Base-by-base conservation (phyloP, 2,113 vertebrate genomes). In the Dicrurus megarhynchus region DNA sequence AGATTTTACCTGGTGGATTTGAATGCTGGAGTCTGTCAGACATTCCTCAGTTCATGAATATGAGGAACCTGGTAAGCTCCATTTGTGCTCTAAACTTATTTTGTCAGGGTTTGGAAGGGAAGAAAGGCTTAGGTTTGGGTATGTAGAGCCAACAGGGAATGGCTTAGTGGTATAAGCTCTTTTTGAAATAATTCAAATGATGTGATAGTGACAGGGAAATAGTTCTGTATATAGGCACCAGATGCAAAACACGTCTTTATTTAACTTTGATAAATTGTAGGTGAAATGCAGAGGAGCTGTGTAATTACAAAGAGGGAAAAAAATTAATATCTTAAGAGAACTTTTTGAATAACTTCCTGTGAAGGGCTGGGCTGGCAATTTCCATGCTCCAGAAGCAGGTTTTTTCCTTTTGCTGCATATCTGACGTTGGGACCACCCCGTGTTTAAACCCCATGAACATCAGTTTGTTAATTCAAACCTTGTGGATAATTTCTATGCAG, bases 41-140 rank as follows among this genome's bases (percentile, higher is more conserved):
- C 2, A 0, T 47, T 78, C 19, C 27, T 32, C 27, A 1, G 2
- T 7, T 61, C 2, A 1, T 3, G 27, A 52, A 7, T 23, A 33
- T 1, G 4, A 83, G 47, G 44, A 68, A 39, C 24, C 6, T 35
- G 28, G 24, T 44, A 56, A 53, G 27, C 13, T 53, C 20, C 8
- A 5, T 30, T 87, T 65, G 37, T 74, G n/a, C 17, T 52, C 39
- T 33, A 4, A 86, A 39, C 28, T 71, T 22, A 7, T 2, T 79
- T 89, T 42, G 20, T 39, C n/a, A 28, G 61, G 13, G 24, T 52
- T 63, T 91, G 76, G 11, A 49, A 41, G 55, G 63, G 64, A 64
- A 44, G 52, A 78, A 67, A 30, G 33, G 11, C 37, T 93, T 93
- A 13, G 21, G 12, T 60, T 52, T 56, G 68, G 53, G 3, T 21